Evolutionary conservation across 2,797 vertebrate species (phyloP).

Genomic region (Rhinella marina): DNA sequence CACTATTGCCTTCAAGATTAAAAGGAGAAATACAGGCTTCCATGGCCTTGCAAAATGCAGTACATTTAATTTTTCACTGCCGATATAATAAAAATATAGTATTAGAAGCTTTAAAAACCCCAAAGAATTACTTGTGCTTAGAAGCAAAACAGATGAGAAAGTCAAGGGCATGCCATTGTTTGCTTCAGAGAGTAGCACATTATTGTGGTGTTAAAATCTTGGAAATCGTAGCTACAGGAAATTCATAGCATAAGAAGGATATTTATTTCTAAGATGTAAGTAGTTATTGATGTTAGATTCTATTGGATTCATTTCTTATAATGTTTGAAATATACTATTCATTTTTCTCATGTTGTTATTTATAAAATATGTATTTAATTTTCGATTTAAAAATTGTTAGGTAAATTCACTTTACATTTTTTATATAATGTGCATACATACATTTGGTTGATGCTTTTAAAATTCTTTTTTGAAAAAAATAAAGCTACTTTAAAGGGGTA

Average conservation of each 20-base stretch:
- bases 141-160: conserved; percentile 33
- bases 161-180: conserved; percentile 11
- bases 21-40: not conserved
- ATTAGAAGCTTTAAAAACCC: conserved; percentile 21
- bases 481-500: too few species aligned
- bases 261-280: not conserved
- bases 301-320: not conserved
- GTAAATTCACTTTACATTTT: too few species aligned
- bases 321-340: too few species aligned
- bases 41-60: not conserved
- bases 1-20: conserved; percentile 9
- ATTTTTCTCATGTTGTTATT: too few species aligned
- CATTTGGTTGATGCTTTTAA: too few species aligned
- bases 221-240: not conserved
- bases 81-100: conserved; percentile 18
- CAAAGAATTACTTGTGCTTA: conserved; percentile 7
- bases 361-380: too few species aligned
- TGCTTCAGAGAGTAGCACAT: conserved; percentile 11
- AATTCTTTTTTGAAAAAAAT: too few species aligned
- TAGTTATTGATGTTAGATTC: not conserved
- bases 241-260: not conserved
- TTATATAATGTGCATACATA: too few species aligned
- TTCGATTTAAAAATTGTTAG: too few species aligned
- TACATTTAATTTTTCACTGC: not conserved
- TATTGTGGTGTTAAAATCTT: conserved; percentile 10